These are phyloP conservation scores for Synanceia verrucosa DNA, from an alignment of 2,797 vertebrate species.

Conservation along the genomic window DNA sequence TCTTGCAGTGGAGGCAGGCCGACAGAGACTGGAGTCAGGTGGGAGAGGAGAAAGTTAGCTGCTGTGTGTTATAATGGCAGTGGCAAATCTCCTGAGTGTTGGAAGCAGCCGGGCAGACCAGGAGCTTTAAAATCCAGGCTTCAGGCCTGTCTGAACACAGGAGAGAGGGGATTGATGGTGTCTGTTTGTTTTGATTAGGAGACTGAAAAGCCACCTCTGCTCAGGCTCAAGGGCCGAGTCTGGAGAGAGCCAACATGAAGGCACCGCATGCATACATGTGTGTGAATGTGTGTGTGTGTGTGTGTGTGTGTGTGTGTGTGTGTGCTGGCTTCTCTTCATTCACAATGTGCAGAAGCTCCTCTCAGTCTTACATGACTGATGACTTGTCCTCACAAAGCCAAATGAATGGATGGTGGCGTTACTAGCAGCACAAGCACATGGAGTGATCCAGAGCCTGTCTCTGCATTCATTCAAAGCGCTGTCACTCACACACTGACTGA, in stretches of 20 bases:
- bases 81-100: constrained; percentile 43
- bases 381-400: constrained; percentile 27
- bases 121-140: constrained; percentile 40
- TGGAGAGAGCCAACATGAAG: constrained; percentile 31
- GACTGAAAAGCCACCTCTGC: constrained; percentile 42
- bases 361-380: constrained; percentile 39
- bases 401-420: constrained; percentile 39
- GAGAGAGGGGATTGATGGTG: constrained; percentile 37
- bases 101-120: constrained; percentile 17
- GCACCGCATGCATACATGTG: neutral
- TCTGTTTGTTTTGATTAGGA: constrained; percentile 65
- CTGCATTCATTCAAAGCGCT: constrained; percentile 40
- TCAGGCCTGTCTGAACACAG: constrained; percentile 39
- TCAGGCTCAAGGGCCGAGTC: constrained; percentile 30
- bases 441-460: constrained; percentile 34
- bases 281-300: neutral
- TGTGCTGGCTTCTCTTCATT: constrained; percentile 12
- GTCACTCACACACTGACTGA: constrained; percentile 35
- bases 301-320: neutral
- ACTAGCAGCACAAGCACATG: neutral
- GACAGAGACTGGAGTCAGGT: constrained; percentile 33
- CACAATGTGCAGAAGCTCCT: constrained; percentile 40
- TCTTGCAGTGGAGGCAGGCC: constrained; percentile 24
- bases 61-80: constrained; percentile 51
- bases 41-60: constrained; percentile 30